Evolutionary conservation across 2,113 vertebrate genomes (phyloP).

Genomic region (Camelus bactrianus): DNA sequence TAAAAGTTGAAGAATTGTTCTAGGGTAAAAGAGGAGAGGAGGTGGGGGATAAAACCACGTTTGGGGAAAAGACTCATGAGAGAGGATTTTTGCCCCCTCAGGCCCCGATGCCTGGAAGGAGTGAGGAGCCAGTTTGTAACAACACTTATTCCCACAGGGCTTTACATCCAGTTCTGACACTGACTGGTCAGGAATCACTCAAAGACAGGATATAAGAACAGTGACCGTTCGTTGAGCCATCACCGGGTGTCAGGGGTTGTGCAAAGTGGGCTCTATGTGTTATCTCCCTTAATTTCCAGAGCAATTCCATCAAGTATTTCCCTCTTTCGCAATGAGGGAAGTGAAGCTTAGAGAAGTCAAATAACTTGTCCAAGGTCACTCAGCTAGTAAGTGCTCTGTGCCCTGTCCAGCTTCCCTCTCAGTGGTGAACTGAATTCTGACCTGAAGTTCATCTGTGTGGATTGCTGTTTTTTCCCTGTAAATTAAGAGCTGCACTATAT

Average conservation of each 20-base stretch:
- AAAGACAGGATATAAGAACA: background rate
- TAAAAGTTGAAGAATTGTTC: background rate
- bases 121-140: background rate
- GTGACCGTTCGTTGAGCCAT: background rate
- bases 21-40: background rate
- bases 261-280: background rate
- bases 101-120: background rate
- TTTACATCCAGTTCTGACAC: background rate
- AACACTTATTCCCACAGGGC: background rate
- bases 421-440: background rate
- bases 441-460: background rate
- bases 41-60: accelerated
- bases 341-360: background rate
- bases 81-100: background rate
- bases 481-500: background rate
- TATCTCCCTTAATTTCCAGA: background rate
- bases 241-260: background rate
- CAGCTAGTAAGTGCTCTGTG: background rate
- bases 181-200: background rate
- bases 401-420: background rate
- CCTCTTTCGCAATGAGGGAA: background rate
- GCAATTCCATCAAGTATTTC: background rate
- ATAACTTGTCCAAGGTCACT: background rate
- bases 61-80: background rate
- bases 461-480: background rate